phyloP scores from a whole-genome alignment of 2,113 vertebrate genomes.

The Ellobius talpinus region DNA sequence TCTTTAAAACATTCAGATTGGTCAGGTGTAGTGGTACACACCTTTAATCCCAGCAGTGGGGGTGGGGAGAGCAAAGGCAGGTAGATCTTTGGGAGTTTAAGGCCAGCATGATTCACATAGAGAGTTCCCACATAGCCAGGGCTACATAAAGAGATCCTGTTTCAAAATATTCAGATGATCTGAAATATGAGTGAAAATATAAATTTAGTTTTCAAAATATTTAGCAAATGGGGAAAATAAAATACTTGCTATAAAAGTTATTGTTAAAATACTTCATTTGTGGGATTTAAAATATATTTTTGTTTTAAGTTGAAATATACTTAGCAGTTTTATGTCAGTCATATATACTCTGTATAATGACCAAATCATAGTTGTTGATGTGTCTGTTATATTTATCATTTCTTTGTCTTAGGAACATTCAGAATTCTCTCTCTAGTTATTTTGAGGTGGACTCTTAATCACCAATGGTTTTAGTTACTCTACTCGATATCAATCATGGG shows the following conservation, averaged over 20 bases:
- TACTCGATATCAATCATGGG: not conserved
- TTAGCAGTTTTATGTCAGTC: not conserved
- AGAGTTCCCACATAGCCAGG: not conserved
- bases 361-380: not conserved
- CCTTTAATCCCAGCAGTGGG: not conserved
- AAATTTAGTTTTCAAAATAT: slow-evolving; percentile 39
- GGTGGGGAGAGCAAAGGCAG: not conserved
- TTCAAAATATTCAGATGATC: not conserved
- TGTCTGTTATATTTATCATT: not conserved
- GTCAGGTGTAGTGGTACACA: not conserved
- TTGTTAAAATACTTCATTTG: slow-evolving; percentile 38
- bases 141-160: not conserved
- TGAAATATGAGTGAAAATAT: slow-evolving; percentile 49
- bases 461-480: not conserved
- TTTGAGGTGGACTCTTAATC: not conserved
- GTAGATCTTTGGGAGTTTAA: not conserved
- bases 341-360: too few species aligned
- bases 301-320: not conserved
- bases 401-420: not conserved
- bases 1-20: slow-evolving; percentile 30
- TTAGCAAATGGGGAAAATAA: slow-evolving; percentile 52
- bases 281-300: not conserved
- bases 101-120: not conserved
- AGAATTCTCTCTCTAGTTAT: not conserved
- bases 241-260: slow-evolving; percentile 48